phyloP scores from a whole-genome alignment of 1,140 invertebrate genomes.

The Octopus bimaculoides region DNA sequence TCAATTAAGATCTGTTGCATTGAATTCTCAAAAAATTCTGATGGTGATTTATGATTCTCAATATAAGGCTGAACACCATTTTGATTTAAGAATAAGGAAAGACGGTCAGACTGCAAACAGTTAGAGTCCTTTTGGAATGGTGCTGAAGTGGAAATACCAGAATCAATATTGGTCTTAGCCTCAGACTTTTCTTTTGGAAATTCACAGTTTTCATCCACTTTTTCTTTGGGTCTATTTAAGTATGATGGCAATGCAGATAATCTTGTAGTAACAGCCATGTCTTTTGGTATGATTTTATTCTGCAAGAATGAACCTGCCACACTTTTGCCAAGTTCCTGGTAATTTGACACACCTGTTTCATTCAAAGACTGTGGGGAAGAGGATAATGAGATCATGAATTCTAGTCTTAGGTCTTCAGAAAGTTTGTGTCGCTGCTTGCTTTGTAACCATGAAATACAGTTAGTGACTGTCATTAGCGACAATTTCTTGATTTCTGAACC shows the following conservation, averaged over 20 bases:
- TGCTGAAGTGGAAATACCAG: background rate
- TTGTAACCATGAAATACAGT: slow-evolving; percentile 12
- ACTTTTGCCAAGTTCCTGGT: background rate
- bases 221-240: background rate
- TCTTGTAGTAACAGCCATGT: background rate
- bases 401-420: background rate
- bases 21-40: background rate
- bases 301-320: background rate
- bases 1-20: background rate
- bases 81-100: background rate
- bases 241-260: background rate
- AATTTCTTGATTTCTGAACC: slow-evolving; percentile 22
- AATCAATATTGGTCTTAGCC: background rate
- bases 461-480: slow-evolving; percentile 17
- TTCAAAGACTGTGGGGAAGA: background rate
- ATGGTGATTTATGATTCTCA: slow-evolving; percentile 5
- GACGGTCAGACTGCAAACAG: background rate
- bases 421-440: background rate
- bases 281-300: background rate
- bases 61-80: slow-evolving; percentile 6
- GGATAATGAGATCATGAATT: background rate
- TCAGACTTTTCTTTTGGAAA: background rate
- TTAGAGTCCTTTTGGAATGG: background rate
- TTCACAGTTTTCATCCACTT: background rate
- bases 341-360: background rate